phyloP scores from a whole-genome alignment of 1,140 invertebrate genomes.

The Subanguina moxae region DNA sequence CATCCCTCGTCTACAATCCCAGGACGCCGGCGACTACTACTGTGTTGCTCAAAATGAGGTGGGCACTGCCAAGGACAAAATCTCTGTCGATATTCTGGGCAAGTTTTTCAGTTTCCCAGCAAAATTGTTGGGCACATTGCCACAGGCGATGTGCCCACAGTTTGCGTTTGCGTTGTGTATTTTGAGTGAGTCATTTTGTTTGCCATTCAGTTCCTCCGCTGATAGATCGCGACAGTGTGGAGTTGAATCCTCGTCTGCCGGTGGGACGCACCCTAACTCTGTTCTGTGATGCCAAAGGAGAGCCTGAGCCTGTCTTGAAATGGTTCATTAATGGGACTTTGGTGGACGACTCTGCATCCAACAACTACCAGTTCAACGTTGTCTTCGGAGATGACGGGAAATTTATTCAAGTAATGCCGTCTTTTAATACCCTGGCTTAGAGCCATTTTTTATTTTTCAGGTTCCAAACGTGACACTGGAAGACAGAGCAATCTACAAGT shows the following conservation, averaged over 20 bases:
- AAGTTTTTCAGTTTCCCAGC: not conserved
- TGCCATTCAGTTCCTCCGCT: constrained; percentile 49
- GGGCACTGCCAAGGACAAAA: constrained; percentile 39
- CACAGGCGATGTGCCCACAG: too few relatives aligned
- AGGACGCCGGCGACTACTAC: constrained; percentile 48
- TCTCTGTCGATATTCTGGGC: constrained; percentile 51
- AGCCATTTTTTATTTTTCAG: constrained; percentile 14
- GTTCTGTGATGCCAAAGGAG: constrained; percentile 50
- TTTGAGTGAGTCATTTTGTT: constrained; percentile 6
- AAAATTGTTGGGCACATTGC: not conserved
- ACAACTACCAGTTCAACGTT: constrained; percentile 14
- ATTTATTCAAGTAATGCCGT: constrained; percentile 17
- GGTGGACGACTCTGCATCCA: constrained; percentile 23
- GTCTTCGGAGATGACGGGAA: constrained; percentile 30
- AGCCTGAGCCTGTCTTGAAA: constrained; percentile 43
- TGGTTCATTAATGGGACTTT: constrained; percentile 48
- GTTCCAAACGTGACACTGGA: constrained; percentile 50
- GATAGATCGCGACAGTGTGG: constrained; percentile 47
- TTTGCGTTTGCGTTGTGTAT: not conserved
- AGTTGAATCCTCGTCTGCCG: constrained; percentile 48
- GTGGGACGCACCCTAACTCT: constrained; percentile 47
- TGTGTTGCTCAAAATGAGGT: constrained; percentile 52
- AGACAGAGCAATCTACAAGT: constrained; percentile 53
- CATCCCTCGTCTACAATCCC: constrained; percentile 41
- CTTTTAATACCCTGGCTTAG: constrained; percentile 3